Conservation (phyloP, 2,888 invertebrate genomes). For the Ochropleura leucogaster region DNA sequence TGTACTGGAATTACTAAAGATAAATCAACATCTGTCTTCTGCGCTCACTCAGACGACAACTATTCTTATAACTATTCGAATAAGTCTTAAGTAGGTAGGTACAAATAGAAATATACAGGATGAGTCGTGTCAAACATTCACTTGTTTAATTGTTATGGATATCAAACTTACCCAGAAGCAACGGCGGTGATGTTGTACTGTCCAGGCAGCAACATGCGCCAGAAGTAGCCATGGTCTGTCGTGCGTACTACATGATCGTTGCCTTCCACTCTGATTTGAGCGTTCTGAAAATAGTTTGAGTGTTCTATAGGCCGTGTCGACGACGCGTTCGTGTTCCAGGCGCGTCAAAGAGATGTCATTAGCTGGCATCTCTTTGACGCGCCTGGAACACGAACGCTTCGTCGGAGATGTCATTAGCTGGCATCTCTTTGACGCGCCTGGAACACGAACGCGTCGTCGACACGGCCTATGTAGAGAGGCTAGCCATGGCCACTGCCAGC, state of each 20-base stretch:
- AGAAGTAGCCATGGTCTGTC: constrained; percentile 96
- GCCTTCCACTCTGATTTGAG: constrained; percentile 94
- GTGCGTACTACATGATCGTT: constrained; percentile 95
- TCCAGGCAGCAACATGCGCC: constrained; percentile 98
- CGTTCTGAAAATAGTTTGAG: constrained; percentile 87
- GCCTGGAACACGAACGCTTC: no score
- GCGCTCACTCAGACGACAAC: neutral
- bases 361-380: no score
- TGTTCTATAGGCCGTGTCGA: neutral
- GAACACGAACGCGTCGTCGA: no score
- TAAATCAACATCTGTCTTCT: neutral
- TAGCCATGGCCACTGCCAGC: no score
- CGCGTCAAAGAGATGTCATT: no score
- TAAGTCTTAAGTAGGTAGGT: neutral
- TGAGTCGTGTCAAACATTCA: neutral
- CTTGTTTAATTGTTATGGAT: neutral
- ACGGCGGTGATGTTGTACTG: constrained; percentile 93
- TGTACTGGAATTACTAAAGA: neutral
- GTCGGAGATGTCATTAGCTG: no score
- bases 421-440: no score
- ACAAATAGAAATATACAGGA: neutral
- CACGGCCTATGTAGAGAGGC: no score
- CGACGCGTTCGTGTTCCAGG: no score
- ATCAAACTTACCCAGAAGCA: constrained; percentile 92
- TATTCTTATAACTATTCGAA: neutral